Evolutionary conservation across 2,797 vertebrate genomes (phyloP), one percentile per base, ranked within the genome.

Genomic region (Paguma larvata): DNA sequence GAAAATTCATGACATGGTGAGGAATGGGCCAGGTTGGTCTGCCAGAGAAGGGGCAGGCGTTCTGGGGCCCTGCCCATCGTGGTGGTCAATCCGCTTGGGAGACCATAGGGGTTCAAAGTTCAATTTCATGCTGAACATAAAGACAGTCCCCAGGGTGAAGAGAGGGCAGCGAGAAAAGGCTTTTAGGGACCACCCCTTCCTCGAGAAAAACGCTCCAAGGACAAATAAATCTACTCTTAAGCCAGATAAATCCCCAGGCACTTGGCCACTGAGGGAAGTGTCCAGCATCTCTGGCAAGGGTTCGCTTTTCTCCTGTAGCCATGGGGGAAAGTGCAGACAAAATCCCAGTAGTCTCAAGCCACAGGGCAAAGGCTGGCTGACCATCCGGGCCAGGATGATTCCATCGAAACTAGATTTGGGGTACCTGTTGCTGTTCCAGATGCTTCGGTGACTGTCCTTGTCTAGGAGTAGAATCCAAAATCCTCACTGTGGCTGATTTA

Each of bases 1-100:
- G 92, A 97, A 97, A 97, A 97, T 89, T 94, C 89, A 34, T 68
- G 96, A 68, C 51, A 65, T 78, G 70, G 67, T 87, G 80, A 97
- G 87, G 87, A 85, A 79, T 78, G 77, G 90, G 75, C 73, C 9
- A 8, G 51, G 21, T 3, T 5, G 7, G 78, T 48, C 53, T 70
- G 96, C 92, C 95, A 95, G 86, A 82, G 34, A 63, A 8, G 46
- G 88, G 91, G 32, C 62, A 56, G 80, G 65, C 34, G 0, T 23
- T 10, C 23, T 34, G 77, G 59, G 79, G 41, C 34, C 14, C 63
- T 62, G 82, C 59, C 56, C 75, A 10, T 7, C 13, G 15, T 62
- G 79, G 72, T 41, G n/a, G 80, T 85, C 65, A 3, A 1, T 62
- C 38, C 51, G 15, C 46, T 56, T 0, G 5, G 67, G 72, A 68